Conservation (phyloP, 2,888 invertebrate genomes). For the Ormia ochracea region DNA sequence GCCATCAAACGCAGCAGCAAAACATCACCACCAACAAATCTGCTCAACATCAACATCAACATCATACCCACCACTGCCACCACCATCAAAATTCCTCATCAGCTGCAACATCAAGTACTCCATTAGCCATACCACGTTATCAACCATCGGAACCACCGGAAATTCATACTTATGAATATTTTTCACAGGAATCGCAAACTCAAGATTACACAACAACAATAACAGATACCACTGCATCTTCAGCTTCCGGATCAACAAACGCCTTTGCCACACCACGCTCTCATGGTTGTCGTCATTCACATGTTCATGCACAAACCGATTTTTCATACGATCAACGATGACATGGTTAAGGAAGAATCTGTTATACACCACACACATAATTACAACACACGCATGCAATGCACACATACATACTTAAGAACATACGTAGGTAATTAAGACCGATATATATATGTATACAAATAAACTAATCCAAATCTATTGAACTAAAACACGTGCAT, state of each 20-base stretch:
- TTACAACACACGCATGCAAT: background rate
- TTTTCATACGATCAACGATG: slow-evolving; percentile 66
- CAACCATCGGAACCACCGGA: slow-evolving; percentile 52
- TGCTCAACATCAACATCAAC: slow-evolving; percentile 27
- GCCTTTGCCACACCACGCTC: slow-evolving; percentile 33
- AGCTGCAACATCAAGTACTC: slow-evolving; percentile 29
- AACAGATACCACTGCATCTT: slow-evolving; percentile 43
- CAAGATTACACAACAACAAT: slow-evolving; percentile 42
- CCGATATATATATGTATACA: background rate
- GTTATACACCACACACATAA: background rate
- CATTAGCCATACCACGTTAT: slow-evolving; percentile 37
- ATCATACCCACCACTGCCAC: slow-evolving; percentile 53
- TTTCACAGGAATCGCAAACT: slow-evolving; percentile 55
- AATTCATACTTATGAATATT: slow-evolving; percentile 59
- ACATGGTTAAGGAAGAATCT: slow-evolving; percentile 50
- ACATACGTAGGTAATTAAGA: background rate
- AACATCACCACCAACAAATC: slow-evolving; percentile 1
- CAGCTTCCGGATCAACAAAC: slow-evolving; percentile 9
- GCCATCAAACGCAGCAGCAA: background rate
- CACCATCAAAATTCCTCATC: slow-evolving; percentile 38
- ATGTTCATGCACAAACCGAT: slow-evolving; percentile 69
- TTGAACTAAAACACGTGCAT: background rate
- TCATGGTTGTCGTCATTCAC: slow-evolving; percentile 56
- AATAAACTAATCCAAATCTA: background rate
- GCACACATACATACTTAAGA: background rate